Base-by-base conservation (phyloP, 1,140 invertebrate species). In the Sipha flava region DNA sequence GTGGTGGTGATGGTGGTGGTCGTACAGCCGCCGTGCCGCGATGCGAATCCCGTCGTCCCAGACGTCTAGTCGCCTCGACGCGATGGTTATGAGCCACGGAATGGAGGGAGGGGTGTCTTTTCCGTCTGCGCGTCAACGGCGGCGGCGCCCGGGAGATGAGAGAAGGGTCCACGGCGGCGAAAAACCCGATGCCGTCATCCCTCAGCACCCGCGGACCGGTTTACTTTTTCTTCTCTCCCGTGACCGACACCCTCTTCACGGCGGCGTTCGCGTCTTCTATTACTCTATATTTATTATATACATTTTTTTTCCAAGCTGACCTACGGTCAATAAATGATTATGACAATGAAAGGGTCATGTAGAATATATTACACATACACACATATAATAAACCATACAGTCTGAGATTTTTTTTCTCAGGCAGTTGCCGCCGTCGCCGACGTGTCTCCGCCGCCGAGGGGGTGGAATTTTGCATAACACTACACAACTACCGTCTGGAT, bases 331-430 rank as follows among this genome's bases (percentile, higher is more conserved):
- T 77, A 77, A 77, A 77, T 59, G 52, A 77, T 59, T 29, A 77
- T 57, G 52, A 43, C 52, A 57, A 77, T 43, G n/a, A 18, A 70
- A 16, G 31, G 43, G 73, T 66, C n/a, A n/a, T 23, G 37, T 66
- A 26, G 70, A 47, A 57, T 14, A 59, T 14, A 59, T n/a, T n/a
- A n/a, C n/a, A n/a, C n/a, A n/a, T n/a, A n/a, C n/a, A n/a, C n/a
- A n/a, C n/a, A n/a, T n/a, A n/a, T n/a, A n/a, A n/a, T n/a, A n/a
- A n/a, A n/a, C n/a, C n/a, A 29, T n/a, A 47, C 49, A 47, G 70
- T 75, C 72, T 77, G 34, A 77, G 73, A 77, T 77, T 77, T 77
- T 77, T 77, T 77, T 77, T 59, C 72, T 57, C 72, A 57, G 29
- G 47, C 52, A 21, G 29, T 37, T 3, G 29, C 21, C 72, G 52